Percentiles rank a stretch among this genome's conserved stretches.
phyloP scores from a whole-genome alignment of 2,888 invertebrate species.

The Sympetrum striolatum region DNA sequence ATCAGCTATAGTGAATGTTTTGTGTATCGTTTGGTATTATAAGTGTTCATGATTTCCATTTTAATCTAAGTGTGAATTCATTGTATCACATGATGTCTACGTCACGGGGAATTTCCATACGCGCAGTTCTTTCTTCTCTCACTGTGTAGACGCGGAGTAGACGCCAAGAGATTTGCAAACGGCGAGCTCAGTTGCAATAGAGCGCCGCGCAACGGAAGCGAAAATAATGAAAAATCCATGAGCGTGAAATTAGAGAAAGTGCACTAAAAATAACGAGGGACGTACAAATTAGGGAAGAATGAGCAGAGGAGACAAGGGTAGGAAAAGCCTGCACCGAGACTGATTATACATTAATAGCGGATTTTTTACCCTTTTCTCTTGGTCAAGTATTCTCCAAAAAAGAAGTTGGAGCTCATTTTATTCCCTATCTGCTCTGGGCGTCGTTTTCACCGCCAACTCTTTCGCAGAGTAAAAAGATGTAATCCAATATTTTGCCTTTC shows the following conservation, averaged over 20 bases:
- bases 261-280: background rate
- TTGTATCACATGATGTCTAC: too few species aligned
- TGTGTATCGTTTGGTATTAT: too few species aligned
- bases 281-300: background rate
- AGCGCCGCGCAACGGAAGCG: background rate
- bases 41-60: too few species aligned
- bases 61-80: too few species aligned
- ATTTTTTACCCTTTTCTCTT: background rate
- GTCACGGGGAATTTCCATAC: too few species aligned
- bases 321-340: background rate
- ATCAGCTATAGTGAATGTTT: too few species aligned
- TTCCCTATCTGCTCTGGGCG: background rate
- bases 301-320: background rate
- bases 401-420: background rate
- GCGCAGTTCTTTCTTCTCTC: too few species aligned
- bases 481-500: background rate
- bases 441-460: background rate
- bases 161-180: too few species aligned
- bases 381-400: constrained; percentile 20
- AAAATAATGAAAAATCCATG: background rate
- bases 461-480: background rate
- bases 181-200: background rate
- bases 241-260: background rate
- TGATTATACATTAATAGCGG: constrained; percentile 29
- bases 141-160: too few species aligned